Conservation (phyloP, 2,888 invertebrate genomes). For the Ctenicera cuprea region DNA sequence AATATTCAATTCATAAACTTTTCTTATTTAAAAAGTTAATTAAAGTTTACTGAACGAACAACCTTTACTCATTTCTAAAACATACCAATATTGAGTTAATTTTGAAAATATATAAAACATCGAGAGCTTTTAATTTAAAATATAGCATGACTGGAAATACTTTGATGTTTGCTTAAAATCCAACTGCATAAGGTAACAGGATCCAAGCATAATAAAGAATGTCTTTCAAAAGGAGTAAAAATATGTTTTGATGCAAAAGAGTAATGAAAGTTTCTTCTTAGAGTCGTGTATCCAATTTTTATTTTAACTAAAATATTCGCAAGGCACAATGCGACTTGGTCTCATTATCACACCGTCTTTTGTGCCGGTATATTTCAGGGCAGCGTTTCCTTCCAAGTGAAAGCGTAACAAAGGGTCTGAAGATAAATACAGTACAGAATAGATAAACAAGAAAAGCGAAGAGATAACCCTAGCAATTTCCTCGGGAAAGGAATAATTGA, state of each 20-base stretch:
- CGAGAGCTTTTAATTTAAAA: not conserved
- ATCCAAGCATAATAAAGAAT: no score
- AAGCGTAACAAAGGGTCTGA: constrained; percentile 61
- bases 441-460: constrained; percentile 66
- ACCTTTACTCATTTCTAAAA: no score
- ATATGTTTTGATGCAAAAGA: no score
- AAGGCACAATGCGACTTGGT: constrained; percentile 27
- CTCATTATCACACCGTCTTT: constrained; percentile 47
- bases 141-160: not conserved
- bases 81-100: no score
- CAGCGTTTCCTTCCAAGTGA: constrained; percentile 48
- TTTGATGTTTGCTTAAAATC: not conserved
- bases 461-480: constrained; percentile 66
- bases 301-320: constrained; percentile 16
- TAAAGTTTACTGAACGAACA: no score
- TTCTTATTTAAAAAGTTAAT: no score
- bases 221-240: no score
- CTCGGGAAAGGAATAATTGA: constrained; percentile 66
- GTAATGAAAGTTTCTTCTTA: no score
- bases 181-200: not conserved
- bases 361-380: constrained; percentile 46
- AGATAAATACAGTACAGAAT: constrained; percentile 66
- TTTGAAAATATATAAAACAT: not conserved
- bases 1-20: no score
- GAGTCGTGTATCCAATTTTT: constrained; percentile 9